Evolutionary conservation across 2,113 vertebrate genomes (phyloP).

Genomic region (Phyllostomus discolor): DNA sequence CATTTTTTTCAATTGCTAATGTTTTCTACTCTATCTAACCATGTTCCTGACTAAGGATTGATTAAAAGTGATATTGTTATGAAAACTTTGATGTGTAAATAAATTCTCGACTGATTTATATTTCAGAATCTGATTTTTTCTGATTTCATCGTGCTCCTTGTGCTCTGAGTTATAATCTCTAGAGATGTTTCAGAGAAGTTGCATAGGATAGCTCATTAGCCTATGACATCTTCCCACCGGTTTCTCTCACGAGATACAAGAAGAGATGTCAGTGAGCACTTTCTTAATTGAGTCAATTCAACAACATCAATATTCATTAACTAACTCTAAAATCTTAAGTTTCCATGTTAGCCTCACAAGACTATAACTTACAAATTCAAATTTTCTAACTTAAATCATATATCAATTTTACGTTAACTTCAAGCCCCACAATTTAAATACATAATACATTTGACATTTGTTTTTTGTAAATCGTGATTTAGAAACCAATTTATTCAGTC

Average conservation of each 20-base stretch:
- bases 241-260: constrained; percentile 36
- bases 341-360: not conserved
- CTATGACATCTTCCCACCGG: constrained; percentile 16
- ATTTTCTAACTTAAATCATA: not conserved
- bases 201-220: constrained; percentile 26
- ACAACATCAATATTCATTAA: constrained; percentile 2
- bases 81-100: constrained; percentile 37
- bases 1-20: constrained; percentile 13
- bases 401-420: constrained; percentile 17
- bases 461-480: constrained; percentile 36
- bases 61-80: constrained; percentile 24
- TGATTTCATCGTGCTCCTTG: constrained; percentile 54
- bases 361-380: constrained; percentile 7
- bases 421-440: constrained; percentile 21
- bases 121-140: constrained; percentile 29
- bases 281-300: constrained; percentile 27
- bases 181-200: constrained; percentile 22
- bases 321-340: not conserved
- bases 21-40: not conserved
- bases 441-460: not conserved
- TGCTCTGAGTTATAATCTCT: constrained; percentile 25
- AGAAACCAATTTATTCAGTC: constrained; percentile 4
- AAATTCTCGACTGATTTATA: constrained; percentile 35
- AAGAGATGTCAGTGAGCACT: not conserved
- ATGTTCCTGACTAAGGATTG: constrained; percentile 24